Conservation (phyloP, 2,888 invertebrate species). For the Tricholauxania praeusta region DNA sequence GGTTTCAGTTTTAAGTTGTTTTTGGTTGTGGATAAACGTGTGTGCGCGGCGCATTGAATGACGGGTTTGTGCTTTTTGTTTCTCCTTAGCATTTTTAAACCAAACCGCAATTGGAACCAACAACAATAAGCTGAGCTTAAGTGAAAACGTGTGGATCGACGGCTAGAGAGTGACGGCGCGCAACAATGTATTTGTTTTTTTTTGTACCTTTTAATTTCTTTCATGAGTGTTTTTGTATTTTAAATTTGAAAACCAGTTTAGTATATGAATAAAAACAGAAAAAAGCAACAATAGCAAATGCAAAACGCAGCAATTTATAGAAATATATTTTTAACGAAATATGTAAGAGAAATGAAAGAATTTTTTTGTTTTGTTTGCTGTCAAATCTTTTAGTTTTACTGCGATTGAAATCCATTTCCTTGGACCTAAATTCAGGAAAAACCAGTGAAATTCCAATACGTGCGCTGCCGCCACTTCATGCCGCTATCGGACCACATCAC, state of each 20-base stretch:
- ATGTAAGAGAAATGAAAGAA: neutral
- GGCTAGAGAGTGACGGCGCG: conserved; percentile 21
- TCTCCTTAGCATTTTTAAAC: neutral
- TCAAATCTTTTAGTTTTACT: no score
- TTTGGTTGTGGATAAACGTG: conserved; percentile 47
- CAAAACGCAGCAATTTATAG: conserved; percentile 15
- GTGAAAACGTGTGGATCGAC: neutral
- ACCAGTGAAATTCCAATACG: neutral
- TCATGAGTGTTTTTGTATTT: conserved; percentile 9
- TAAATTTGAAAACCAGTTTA: conserved; percentile 37
- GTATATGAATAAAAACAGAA: conserved; percentile 19
- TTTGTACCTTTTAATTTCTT: conserved; percentile 18
- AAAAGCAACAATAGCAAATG: neutral
- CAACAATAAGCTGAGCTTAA: conserved; percentile 7
- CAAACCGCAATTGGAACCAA: conserved; percentile 12
- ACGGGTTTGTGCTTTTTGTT: conserved; percentile 21
- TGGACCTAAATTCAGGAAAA: no score
- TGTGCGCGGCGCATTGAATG: neutral
- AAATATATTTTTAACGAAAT: conserved; percentile 2
- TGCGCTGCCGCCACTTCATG: neutral
- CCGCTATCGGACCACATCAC: no score
- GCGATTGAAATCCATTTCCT: no score
- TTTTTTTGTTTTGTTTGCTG: neutral
- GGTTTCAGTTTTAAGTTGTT: conserved; percentile 52
- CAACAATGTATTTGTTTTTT: conserved; percentile 26